Evolutionary conservation across 2,888 invertebrate genomes (phyloP).

Genomic region (Dryobotodes eremita): DNA sequence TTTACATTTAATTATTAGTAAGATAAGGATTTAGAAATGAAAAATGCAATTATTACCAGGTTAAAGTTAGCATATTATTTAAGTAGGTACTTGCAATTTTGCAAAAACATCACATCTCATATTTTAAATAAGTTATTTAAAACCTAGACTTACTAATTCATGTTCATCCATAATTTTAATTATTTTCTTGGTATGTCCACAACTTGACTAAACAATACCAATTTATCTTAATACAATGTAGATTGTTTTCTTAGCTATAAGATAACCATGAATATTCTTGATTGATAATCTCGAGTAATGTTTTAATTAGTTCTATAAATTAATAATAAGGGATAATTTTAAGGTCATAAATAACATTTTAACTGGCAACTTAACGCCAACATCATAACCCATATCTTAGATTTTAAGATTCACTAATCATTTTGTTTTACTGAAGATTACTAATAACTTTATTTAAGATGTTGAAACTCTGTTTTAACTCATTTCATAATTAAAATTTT

Average conservation of each 20-base stretch:
- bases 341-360: slow-evolving; percentile 27
- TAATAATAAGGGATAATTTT: slow-evolving; percentile 29
- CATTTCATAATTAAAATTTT: not conserved
- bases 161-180: slow-evolving; percentile 19
- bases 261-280: slow-evolving; percentile 9
- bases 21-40: not conserved
- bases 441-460: not conserved
- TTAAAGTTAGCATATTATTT: not conserved
- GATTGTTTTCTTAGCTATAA: slow-evolving; percentile 12
- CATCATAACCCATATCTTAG: slow-evolving; percentile 5
- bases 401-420: slow-evolving; percentile 17
- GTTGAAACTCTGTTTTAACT: not conserved
- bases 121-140: not conserved
- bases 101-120: not conserved
- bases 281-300: slow-evolving; percentile 35
- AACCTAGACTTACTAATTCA: not conserved
- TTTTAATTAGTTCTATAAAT: slow-evolving; percentile 32
- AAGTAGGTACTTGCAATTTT: not conserved
- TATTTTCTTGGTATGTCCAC: not conserved
- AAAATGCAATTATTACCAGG: not conserved
- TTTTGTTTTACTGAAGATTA: not conserved
- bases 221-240: slow-evolving; percentile 27
- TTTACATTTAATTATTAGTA: not conserved
- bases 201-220: not conserved
- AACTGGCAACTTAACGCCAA: slow-evolving; percentile 17